Evolutionary conservation across 2,113 vertebrate genomes (phyloP).

Genomic region (Silurus asotus): DNA sequence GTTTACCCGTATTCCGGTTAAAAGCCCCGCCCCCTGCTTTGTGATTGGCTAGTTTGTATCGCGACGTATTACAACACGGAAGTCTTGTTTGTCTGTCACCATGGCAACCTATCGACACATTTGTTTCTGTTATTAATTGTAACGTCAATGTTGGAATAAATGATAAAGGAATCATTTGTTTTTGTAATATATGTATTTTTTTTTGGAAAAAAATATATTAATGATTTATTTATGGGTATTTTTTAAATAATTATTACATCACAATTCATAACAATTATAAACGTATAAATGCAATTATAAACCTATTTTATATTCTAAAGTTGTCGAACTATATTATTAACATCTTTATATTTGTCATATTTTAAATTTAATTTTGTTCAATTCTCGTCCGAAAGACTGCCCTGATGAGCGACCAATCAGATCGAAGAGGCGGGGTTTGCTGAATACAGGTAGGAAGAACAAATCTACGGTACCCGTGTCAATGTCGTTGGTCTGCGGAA

Average conservation of each 20-base stretch:
- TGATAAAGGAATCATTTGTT: no score
- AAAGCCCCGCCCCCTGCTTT: not conserved
- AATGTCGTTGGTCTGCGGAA: conserved; percentile 18
- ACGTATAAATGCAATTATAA: not conserved
- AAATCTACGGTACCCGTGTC: not conserved
- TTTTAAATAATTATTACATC: not conserved
- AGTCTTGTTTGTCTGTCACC: not conserved
- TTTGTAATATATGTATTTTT: no score
- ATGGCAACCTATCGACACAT: not conserved
- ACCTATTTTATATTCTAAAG: not conserved
- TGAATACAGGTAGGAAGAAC: conserved; percentile 5
- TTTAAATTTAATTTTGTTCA: not conserved
- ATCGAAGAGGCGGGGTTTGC: not conserved
- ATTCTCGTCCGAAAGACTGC: not conserved
- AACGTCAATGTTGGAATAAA: not conserved
- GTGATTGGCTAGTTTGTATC: not conserved
- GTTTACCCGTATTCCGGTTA: not conserved
- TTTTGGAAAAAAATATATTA: no score
- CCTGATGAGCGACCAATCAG: not conserved
- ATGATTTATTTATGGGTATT: not conserved
- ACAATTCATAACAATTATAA: no score
- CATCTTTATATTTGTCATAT: not conserved
- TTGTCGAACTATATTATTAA: no score
- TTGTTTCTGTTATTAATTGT: not conserved
- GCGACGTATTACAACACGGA: not conserved